Evolutionary conservation across 2,888 invertebrate species (phyloP), one percentile per base, ranked within the genome.

Genomic region (Andrena bicolor): DNA sequence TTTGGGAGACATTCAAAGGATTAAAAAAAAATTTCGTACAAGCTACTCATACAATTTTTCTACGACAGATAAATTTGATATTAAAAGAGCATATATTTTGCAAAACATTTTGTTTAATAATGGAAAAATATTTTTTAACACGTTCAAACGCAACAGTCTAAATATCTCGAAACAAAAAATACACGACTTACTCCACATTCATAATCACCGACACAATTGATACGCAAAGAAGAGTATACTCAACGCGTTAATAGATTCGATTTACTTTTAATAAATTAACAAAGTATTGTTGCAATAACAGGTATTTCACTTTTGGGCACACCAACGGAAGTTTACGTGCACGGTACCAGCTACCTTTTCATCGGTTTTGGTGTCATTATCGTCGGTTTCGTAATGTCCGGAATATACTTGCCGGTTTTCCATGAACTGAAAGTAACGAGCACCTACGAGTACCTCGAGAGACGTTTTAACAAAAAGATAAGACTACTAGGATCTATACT

Each of bases 321-420:
- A 8, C 97, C 97, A 0, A 97, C 97, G 0, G 97, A 97, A 93
- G 95, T 97, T 16, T 97, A 97, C 91, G 96, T 97, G 87, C 96
- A 97, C 89, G 98, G 98, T 2, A 97, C 96, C 4, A 97, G 97
- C 90, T 98, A 97, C 91, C 94, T 96, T 1, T 97, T 95, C 90
- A 95, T 97, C 10, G 94, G 95, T 13, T 93, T 95, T 28, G 96
- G 96, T 0, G 95, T 97, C 63, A 92, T 96, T 49, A 89, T 96
- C 69, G 96, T 96, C 95, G 96, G 96, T 16, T 87, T 96, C 23
- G 94, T 96, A 1, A 96, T 97, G 95, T 96, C 96, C 0, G 94
- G 95, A 64, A 94, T 97, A 35, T 97, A 96, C 91, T 92, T 97
- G 56, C 97, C 97, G 0, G 97, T 97, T 1, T 97, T 97, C 90